A percentile compares a stretch with the other conserved stretches of the same genome.
Evolutionary conservation across 1,140 invertebrate species (phyloP).

Genomic region (Phthorimaea operculella): DNA sequence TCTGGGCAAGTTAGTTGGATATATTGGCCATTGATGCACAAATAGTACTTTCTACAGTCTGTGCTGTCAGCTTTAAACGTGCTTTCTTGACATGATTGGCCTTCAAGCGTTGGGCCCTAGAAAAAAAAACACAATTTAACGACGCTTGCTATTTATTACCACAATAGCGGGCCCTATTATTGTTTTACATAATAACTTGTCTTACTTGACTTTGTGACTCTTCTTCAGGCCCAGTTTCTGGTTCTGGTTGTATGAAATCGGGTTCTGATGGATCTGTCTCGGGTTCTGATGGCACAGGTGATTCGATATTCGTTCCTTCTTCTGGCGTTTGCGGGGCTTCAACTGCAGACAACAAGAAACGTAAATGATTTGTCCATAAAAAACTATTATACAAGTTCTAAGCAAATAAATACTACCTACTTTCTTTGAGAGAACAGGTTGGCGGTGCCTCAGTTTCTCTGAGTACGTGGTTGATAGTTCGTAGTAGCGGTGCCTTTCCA

Average conservation of each 20-base stretch:
- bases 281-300: background rate
- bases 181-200: too few relatives aligned
- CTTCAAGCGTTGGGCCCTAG: constrained; percentile 7
- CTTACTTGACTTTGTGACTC: too few relatives aligned
- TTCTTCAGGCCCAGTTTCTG: too few relatives aligned
- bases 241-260: background rate
- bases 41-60: constrained; percentile 83
- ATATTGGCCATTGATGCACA: constrained; percentile 79
- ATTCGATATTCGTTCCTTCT: background rate
- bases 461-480: constrained; percentile 72
- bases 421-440: constrained; percentile 45
- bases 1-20: constrained; percentile 75
- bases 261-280: background rate
- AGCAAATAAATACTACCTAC: constrained; percentile 25
- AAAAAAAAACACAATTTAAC: background rate
- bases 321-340: background rate
- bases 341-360: too few relatives aligned
- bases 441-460: constrained; percentile 59
- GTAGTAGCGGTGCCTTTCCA: constrained; percentile 82
- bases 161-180: too few relatives aligned
- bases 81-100: constrained; percentile 68
- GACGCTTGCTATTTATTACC: too few relatives aligned
- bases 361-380: background rate
- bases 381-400: background rate
- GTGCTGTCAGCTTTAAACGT: constrained; percentile 72